phyloP scores from a whole-genome alignment of 2,888 invertebrate species.

The Euplexia lucipara region DNA sequence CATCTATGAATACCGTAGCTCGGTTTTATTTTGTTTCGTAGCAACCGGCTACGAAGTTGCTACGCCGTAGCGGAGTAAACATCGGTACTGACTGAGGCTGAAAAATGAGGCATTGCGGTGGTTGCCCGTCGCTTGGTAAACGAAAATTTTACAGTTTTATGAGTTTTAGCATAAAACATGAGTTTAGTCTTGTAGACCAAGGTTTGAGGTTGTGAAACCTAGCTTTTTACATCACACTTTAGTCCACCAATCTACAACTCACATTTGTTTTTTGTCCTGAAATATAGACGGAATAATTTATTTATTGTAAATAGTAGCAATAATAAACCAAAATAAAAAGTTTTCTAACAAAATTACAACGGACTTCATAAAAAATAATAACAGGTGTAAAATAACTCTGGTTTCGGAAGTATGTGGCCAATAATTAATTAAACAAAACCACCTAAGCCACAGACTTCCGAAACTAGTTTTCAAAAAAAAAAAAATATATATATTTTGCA shows the following conservation, averaged over 20 bases:
- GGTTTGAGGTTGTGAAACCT: constrained; percentile 27
- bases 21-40: constrained; percentile 55
- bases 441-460: too few relatives aligned
- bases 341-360: too few relatives aligned
- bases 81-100: constrained; percentile 27
- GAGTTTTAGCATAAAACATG: constrained; percentile 42
- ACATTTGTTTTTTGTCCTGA: background rate
- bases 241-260: background rate
- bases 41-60: constrained; percentile 60
- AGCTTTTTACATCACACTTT: constrained; percentile 4
- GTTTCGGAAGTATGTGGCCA: too few relatives aligned
- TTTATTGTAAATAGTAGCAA: too few relatives aligned
- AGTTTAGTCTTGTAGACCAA: constrained; percentile 21
- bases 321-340: too few relatives aligned
- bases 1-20: too few relatives aligned
- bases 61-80: constrained; percentile 63
- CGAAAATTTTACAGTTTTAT: constrained; percentile 40
- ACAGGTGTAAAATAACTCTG: too few relatives aligned
- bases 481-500: too few relatives aligned
- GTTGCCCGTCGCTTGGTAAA: constrained; percentile 19
- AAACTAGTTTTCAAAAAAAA: too few relatives aligned
- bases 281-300: background rate
- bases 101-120: constrained; percentile 42
- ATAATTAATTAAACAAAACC: too few relatives aligned
- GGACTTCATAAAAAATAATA: too few relatives aligned